Percentiles rank a stretch among this genome's conserved stretches.
These are phyloP conservation scores for Donacobius atricapilla DNA, from an alignment of 2,113 vertebrate species.

Conservation along the genomic window DNA sequence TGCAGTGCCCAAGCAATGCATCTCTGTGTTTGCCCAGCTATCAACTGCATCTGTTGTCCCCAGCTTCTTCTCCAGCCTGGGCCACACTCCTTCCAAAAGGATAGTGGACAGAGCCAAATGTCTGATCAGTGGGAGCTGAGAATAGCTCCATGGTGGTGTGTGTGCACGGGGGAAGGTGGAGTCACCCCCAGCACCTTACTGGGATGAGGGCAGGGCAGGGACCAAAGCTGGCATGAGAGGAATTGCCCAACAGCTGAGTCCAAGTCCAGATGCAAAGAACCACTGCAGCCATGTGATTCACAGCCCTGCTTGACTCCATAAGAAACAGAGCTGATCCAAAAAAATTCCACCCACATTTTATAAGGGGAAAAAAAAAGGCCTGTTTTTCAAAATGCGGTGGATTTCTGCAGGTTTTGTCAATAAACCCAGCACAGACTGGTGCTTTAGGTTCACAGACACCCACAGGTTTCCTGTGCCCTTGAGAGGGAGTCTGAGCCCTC, in stretches of 20 bases:
- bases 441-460: background rate
- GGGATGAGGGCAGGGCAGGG: background rate
- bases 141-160: background rate
- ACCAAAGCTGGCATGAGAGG: background rate
- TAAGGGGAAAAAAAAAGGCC: background rate
- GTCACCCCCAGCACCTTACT: background rate
- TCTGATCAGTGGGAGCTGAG: background rate
- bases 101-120: background rate
- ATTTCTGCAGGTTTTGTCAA: background rate
- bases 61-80: background rate
- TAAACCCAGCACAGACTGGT: background rate
- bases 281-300: accelerated
- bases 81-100: background rate
- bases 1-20: background rate
- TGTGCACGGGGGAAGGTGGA: background rate
- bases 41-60: background rate
- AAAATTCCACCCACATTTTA: background rate
- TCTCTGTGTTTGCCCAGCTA: background rate
- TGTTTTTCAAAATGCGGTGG: background rate
- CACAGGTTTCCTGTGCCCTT: background rate
- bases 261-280: background rate
- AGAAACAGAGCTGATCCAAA: background rate
- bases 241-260: background rate
- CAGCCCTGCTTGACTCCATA: background rate
- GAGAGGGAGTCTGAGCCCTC: background rate